Conservation (phyloP, 2,888 invertebrate species). For the Epinotia bilunana region DNA sequence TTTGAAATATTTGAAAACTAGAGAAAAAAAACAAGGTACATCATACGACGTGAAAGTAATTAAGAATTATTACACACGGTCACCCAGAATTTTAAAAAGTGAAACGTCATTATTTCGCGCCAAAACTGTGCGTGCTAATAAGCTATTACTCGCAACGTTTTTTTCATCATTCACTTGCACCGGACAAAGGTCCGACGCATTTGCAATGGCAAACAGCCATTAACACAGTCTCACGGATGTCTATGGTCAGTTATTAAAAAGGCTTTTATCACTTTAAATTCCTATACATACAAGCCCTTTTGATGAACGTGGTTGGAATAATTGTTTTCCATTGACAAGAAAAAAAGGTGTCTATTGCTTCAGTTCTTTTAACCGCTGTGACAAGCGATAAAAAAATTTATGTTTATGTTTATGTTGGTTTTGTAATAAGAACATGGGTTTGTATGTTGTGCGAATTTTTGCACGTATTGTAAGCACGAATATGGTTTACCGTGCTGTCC, state of each 20-base stretch:
- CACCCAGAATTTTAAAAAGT: constrained; percentile 9
- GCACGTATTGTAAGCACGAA: constrained; percentile 34
- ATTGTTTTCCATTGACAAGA: constrained; percentile 70
- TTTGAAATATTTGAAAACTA: background rate
- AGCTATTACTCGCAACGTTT: constrained; percentile 61
- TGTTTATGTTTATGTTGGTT: constrained; percentile 14
- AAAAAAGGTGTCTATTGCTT: constrained; percentile 59
- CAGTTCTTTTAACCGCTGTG: constrained; percentile 46
- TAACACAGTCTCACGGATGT: constrained; percentile 47
- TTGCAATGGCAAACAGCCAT: constrained; percentile 66
- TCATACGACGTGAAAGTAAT: background rate
- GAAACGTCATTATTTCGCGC: constrained; percentile 48
- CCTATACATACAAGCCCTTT: constrained; percentile 5
- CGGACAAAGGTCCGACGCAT: constrained; percentile 55
- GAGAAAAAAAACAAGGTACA: background rate
- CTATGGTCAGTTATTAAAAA: constrained; percentile 6
- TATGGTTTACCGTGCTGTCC: background rate
- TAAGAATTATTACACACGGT: background rate
- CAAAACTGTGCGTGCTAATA: constrained; percentile 57
- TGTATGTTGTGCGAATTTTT: constrained; percentile 4
- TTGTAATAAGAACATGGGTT: background rate
- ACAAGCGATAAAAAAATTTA: constrained; percentile 14
- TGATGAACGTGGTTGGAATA: constrained; percentile 48
- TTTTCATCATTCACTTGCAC: constrained; percentile 58
- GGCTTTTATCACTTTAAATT: background rate